Base-by-base conservation (phyloP, 2,113 vertebrate genomes). In the Paramisgurnus dabryanus region DNA sequence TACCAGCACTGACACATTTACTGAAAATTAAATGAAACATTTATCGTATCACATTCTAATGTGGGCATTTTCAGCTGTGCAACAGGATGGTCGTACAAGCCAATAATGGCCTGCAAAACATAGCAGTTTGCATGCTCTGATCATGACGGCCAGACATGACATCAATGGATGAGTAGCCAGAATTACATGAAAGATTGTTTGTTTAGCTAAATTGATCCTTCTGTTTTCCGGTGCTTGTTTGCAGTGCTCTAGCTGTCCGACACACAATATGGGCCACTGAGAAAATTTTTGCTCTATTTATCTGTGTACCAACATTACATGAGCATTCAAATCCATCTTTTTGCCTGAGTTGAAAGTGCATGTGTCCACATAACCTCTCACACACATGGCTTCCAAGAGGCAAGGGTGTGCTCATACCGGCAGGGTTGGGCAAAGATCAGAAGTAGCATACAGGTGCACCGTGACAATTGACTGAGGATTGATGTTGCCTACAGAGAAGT, bases 101-200 rank as follows among this genome's bases (percentile, higher is more conserved):
- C 69, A 79, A 83, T 81, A 83, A 75, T 77, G 39, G 49, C 50
- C 27, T 8, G 68, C 58, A 45, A 45, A 55, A 47, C 60, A 60
- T 1, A 58, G 50, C 53, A 9, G 55, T 18, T 58, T 64, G 7
- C 70, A 43, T 13, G 64, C 45, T 73, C 53, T 4, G 61, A 63
- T 67, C 75, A 4, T 53, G 34, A 92, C 91, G 93, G 93, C 93
- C 92, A 95, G 94, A 94, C 92, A 94, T 91, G 93, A 91, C 92
- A 94, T 95, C 95, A 95, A 96, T 95, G 94, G 93, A 94, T 95
- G 95, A 95, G 94, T 95, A 94, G 93, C 92, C 94, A 92, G 95
- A 92, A 95, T 94, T 95, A 95, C 93, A 94, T 93, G 92, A 92
- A 93, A 94, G 94, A 95, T 94, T 95, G 93, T 95, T 94, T 94